phyloP scores from a whole-genome alignment of 1,140 invertebrate genomes.

The Archivesica marissinica region DNA sequence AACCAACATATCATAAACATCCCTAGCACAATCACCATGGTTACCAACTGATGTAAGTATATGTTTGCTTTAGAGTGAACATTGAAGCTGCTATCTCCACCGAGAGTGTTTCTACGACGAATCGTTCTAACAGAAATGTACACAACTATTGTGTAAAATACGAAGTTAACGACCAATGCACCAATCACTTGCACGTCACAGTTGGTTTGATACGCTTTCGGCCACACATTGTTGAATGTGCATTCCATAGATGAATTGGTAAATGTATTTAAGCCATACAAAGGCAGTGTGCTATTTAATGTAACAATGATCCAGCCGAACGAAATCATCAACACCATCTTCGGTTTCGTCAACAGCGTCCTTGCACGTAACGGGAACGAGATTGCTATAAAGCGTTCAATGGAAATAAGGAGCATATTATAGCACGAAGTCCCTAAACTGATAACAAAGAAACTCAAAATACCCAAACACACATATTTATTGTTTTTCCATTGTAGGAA shows the following conservation, averaged over 20 bases:
- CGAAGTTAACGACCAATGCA: not conserved
- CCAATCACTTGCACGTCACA: not conserved
- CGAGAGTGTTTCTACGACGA: not conserved
- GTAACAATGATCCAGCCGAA: not conserved
- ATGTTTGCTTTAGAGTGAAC: not conserved
- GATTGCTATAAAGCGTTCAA: slow-evolving; percentile 9
- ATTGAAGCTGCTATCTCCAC: not conserved
- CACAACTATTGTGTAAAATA: not conserved
- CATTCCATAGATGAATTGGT: not conserved
- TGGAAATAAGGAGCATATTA: slow-evolving; percentile 2
- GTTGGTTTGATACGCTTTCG: not conserved
- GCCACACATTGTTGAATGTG: not conserved
- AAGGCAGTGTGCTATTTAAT: not conserved
- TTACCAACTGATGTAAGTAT: not conserved
- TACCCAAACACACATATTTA: not conserved
- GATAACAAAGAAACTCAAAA: not conserved
- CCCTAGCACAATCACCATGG: slow-evolving; percentile 13
- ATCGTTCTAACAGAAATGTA: not conserved
- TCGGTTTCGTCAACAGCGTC: not conserved
- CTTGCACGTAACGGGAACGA: not conserved
- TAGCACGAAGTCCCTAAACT: slow-evolving; percentile 9
- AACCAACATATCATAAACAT: slow-evolving; percentile 13
- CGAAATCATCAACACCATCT: slow-evolving; percentile 24
- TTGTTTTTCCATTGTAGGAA: not conserved
- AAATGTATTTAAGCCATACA: slow-evolving; percentile 17